Evolutionary conservation across 2,113 vertebrate species (phyloP).

Genomic region (Azemiops feae): DNA sequence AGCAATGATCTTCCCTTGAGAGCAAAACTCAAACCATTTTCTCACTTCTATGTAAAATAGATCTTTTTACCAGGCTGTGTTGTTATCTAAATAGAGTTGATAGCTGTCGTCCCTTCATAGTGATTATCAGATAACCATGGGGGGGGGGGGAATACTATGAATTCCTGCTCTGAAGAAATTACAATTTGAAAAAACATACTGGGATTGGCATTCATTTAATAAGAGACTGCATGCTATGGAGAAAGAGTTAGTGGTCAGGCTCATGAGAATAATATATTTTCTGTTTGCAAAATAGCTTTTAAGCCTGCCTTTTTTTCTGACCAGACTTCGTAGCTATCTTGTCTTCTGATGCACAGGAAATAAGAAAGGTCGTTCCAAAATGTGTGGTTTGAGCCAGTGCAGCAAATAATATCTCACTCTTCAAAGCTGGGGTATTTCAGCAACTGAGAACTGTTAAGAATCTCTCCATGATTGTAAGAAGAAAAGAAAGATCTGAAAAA

Average conservation of each 20-base stretch:
- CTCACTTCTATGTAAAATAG: neutral
- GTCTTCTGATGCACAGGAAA: neutral
- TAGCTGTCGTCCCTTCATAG: neutral
- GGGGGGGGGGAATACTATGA: neutral
- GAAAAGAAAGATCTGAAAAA: neutral
- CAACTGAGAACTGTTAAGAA: neutral
- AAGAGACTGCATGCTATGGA: neutral
- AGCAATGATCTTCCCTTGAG: neutral
- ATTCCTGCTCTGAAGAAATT: neutral
- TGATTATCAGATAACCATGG: neutral
- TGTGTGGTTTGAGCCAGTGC: neutral
- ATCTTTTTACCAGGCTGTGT: neutral
- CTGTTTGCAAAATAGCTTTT: neutral
- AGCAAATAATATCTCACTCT: neutral
- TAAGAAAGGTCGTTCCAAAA: neutral
- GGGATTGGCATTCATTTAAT: neutral
- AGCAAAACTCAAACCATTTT: neutral
- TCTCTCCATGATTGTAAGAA: neutral
- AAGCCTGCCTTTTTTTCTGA: neutral
- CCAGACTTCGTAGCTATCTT: neutral
- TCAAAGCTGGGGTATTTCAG: neutral
- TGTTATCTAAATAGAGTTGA: neutral
- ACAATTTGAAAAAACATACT: neutral
- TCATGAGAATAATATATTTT: neutral
- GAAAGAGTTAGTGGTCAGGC: neutral